Conservation (phyloP, 2,113 vertebrate genomes). For the Mustelus asterias region DNA sequence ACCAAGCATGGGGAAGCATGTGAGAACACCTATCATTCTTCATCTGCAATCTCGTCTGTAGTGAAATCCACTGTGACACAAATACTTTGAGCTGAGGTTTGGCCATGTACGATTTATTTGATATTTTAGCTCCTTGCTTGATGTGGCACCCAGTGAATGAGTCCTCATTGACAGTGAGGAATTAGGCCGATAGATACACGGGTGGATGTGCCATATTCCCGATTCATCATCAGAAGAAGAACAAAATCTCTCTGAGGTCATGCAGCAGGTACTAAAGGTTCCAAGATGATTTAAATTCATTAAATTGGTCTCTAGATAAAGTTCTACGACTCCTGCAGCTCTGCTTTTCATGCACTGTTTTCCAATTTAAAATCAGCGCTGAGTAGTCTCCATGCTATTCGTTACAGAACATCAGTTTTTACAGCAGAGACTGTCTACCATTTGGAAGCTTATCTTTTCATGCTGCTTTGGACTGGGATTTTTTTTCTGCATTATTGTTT, state of each 20-base stretch:
- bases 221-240: neutral
- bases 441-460: neutral
- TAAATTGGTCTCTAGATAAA: neutral
- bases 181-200: neutral
- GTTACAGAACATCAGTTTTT: slow-evolving; percentile 27
- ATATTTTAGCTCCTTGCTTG: neutral
- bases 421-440: neutral
- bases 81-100: neutral
- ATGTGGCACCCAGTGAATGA: neutral
- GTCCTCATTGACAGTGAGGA: neutral
- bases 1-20: neutral
- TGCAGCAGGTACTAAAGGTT: neutral
- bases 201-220: neutral
- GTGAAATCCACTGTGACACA: neutral
- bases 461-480: neutral
- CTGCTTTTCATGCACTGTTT: neutral
- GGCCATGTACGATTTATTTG: neutral
- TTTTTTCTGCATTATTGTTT: neutral
- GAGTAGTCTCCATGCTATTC: neutral
- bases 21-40: neutral
- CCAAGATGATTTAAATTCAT: neutral
- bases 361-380: neutral
- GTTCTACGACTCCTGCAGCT: neutral
- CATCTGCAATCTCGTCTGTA: neutral
- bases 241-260: neutral